These are phyloP conservation scores for Thrips palmi DNA, from an alignment of 1,140 invertebrate genomes.

Conservation along the genomic window DNA sequence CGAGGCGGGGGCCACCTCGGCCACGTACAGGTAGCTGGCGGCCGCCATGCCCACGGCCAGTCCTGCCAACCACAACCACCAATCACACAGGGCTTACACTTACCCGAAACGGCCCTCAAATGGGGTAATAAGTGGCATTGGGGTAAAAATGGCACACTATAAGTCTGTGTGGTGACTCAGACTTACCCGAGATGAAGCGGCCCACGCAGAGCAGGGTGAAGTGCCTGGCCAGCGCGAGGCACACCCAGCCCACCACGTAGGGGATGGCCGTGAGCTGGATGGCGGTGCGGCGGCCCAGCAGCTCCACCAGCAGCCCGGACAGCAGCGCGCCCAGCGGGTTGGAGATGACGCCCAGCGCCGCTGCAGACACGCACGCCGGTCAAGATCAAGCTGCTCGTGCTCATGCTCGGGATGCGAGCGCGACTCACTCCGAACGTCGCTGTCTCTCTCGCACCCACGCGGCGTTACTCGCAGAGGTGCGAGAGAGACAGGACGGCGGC, in stretches of 20 bases:
- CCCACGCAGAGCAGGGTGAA: constrained; percentile 42
- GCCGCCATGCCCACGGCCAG: constrained; percentile 18
- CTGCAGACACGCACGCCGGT: too few relatives aligned
- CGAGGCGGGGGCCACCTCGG: constrained; percentile 18
- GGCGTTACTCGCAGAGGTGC: too few relatives aligned
- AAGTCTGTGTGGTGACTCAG: neutral
- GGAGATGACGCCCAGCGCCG: constrained; percentile 48
- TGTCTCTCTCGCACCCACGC: too few relatives aligned
- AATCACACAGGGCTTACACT: too few relatives aligned
- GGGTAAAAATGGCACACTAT: neutral
- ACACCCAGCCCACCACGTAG: constrained; percentile 52
- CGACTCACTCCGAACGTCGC: too few relatives aligned
- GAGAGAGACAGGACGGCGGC: too few relatives aligned
- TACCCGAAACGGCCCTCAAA: neutral
- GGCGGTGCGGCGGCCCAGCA: constrained; percentile 46
- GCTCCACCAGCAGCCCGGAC: constrained; percentile 44
- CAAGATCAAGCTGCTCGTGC: too few relatives aligned
- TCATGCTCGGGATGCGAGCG: too few relatives aligned
- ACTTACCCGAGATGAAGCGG: constrained; percentile 47
- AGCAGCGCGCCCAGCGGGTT: constrained; percentile 49
- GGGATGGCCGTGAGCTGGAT: constrained; percentile 52
- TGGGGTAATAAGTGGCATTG: neutral
- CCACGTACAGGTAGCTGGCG: constrained; percentile 21
- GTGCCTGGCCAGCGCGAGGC: constrained; percentile 40
- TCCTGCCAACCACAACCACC: neutral